Conservation (phyloP, 2,113 vertebrate genomes). For the Equus przewalskii region DNA sequence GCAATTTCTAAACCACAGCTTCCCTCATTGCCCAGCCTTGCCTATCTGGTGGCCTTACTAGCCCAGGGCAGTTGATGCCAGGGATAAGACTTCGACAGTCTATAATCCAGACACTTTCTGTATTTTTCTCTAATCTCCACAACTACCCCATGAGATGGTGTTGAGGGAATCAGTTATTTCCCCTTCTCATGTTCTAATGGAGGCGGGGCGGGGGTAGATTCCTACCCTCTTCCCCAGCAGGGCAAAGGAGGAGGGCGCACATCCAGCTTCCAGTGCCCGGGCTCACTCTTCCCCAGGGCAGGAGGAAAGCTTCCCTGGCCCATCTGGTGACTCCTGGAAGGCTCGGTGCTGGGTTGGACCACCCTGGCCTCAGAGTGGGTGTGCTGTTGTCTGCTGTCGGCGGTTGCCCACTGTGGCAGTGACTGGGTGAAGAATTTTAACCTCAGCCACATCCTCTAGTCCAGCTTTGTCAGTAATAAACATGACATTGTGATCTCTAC, state of each 20-base stretch:
- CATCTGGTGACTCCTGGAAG: not conserved
- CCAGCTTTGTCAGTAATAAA: not conserved
- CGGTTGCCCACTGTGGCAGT: not conserved
- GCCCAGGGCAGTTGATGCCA: not conserved
- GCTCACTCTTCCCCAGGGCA: not conserved
- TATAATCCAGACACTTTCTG: not conserved
- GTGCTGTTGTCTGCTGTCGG: not conserved
- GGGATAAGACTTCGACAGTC: not conserved
- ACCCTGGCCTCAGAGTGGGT: not conserved
- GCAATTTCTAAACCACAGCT: conserved; percentile 59
- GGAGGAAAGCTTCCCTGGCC: not conserved
- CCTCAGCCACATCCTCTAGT: conserved; percentile 1
- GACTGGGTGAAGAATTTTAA: not conserved
- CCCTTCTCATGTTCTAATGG: not conserved
- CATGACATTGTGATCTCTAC: not conserved
- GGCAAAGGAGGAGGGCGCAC: not conserved
- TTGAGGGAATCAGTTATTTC: not conserved
- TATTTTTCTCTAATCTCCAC: not conserved
- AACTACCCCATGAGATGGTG: not conserved
- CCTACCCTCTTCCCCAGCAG: not conserved
- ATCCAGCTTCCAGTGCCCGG: not conserved
- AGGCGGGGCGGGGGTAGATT: not conserved
- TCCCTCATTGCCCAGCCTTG: not conserved
- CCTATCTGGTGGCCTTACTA: not conserved
- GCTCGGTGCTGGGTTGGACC: not conserved